phyloP scores from a whole-genome alignment of 2,113 vertebrate genomes.

The Danionella cerebrum region DNA sequence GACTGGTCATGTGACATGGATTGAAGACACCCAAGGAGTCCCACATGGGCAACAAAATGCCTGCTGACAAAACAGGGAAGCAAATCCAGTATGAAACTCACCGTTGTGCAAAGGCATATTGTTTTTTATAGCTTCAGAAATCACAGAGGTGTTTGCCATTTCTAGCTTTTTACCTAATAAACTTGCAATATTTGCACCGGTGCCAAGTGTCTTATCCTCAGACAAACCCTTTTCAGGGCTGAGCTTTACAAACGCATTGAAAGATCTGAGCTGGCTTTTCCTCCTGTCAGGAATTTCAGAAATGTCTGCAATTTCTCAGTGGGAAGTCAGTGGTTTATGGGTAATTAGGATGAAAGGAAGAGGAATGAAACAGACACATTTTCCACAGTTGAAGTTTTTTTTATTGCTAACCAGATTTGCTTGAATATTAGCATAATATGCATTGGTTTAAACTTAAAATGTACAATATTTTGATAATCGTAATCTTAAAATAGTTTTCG shows the following conservation, averaged over 20 bases:
- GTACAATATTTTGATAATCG: no score
- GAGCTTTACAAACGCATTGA: conserved; percentile 39
- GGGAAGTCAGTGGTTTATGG: conserved; percentile 39
- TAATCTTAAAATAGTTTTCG: no score
- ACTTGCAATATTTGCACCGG: conserved; percentile 2
- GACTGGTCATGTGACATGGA: conserved; percentile 18
- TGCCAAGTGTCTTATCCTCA: conserved; percentile 12
- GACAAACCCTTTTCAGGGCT: conserved; percentile 30
- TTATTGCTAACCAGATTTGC: no score
- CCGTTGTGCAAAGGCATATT: background rate
- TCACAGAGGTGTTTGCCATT: conserved; percentile 23
- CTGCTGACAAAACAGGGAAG: background rate
- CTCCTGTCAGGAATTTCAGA: conserved; percentile 36
- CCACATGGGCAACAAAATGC: background rate
- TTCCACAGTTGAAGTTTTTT: background rate
- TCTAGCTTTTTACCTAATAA: background rate
- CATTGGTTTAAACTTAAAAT: no score
- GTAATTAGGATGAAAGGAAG: conserved; percentile 21
- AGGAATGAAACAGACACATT: conserved; percentile 6
- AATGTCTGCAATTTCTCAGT: conserved; percentile 42
- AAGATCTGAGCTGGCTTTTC: conserved; percentile 27
- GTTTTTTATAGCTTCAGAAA: background rate
- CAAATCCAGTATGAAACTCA: background rate
- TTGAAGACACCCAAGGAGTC: conserved; percentile 7
- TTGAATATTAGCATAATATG: no score